phyloP scores from a whole-genome alignment of 2,113 vertebrate genomes.

The Glaucidium brasilianum region DNA sequence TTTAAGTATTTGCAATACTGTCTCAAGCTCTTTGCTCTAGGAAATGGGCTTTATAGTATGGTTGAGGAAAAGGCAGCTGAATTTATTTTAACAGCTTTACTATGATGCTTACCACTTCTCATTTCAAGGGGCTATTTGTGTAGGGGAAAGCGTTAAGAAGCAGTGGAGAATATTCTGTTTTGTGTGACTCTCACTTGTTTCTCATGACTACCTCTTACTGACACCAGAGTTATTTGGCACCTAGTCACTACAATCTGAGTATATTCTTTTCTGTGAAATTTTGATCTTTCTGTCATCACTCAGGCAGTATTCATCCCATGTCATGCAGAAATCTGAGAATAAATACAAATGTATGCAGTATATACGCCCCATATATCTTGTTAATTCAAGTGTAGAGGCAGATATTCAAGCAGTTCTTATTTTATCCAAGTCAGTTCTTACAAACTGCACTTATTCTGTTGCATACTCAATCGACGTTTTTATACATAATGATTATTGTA shows the following conservation, averaged over 20 bases:
- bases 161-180: not conserved
- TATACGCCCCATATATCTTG: not conserved
- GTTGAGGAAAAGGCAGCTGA: not conserved
- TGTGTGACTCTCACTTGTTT: not conserved
- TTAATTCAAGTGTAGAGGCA: not conserved
- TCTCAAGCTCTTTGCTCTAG: not conserved
- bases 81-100: not conserved
- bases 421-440: not conserved
- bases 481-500: not conserved
- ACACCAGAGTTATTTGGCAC: not conserved
- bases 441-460: not conserved
- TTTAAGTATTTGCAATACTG: not conserved
- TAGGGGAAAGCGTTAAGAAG: not conserved
- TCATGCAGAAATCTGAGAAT: not conserved
- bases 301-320: not conserved
- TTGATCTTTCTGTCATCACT: not conserved
- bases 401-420: not conserved
- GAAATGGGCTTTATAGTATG: not conserved
- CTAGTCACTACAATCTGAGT: accelerated
- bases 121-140: not conserved
- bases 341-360: not conserved
- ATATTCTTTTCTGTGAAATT: not conserved
- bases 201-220: not conserved
- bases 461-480: not conserved
- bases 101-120: not conserved